These are phyloP conservation scores for Lypha dubia DNA, from an alignment of 2,888 invertebrate genomes.

Conservation along the genomic window DNA sequence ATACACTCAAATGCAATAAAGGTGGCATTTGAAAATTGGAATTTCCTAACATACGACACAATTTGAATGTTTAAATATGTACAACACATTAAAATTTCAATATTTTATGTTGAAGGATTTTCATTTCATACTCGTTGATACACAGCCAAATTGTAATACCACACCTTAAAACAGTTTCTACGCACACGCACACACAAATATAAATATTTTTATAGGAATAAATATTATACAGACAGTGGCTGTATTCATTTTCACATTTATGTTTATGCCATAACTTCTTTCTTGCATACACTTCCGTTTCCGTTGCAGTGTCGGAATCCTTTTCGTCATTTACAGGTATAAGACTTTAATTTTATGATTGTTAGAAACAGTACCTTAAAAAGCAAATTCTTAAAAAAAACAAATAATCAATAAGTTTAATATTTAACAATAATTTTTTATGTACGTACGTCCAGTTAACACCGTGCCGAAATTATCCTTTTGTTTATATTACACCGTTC, in stretches of 20 bases:
- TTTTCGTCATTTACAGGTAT: constrained; percentile 50
- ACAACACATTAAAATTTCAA: constrained; percentile 47
- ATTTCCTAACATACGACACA: neutral
- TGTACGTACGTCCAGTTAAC: no score
- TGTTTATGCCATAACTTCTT: constrained; percentile 61
- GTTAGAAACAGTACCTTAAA: neutral
- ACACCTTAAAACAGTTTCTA: constrained; percentile 52
- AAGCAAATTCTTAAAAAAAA: neutral
- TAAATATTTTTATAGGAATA: no score
- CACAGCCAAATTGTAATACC: constrained; percentile 57
- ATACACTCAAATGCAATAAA: neutral
- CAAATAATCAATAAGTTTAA: neutral
- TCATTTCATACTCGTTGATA: constrained; percentile 23
- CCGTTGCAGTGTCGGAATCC: constrained; percentile 63
- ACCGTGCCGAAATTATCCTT: no score
- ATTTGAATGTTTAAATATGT: constrained; percentile 35
- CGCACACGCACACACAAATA: neutral
- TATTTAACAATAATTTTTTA: no score
- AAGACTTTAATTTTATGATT: constrained; percentile 18
- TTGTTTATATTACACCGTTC: no score
- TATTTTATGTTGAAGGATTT: constrained; percentile 58
- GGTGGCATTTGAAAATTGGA: constrained; percentile 7
- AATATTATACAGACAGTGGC: neutral
- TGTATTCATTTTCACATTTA: constrained; percentile 23
- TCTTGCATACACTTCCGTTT: constrained; percentile 66